Evolutionary conservation across 1,140 invertebrate species (phyloP).

Genomic region (Alviniconcha marisindica): DNA sequence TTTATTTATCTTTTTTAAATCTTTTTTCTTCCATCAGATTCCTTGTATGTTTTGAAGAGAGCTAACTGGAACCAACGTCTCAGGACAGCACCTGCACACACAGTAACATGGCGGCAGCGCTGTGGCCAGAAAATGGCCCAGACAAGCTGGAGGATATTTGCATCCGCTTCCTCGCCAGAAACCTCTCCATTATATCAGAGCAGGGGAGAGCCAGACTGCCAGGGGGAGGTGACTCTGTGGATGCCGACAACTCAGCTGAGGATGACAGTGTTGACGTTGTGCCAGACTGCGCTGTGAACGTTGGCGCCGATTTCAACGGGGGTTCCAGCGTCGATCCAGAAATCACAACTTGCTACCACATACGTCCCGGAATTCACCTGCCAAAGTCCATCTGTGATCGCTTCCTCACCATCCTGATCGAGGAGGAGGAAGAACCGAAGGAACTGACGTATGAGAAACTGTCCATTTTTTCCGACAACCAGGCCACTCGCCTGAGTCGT

Average conservation of each 20-base stretch:
- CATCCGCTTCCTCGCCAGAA: slow-evolving; percentile 9
- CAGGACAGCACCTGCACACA: background rate
- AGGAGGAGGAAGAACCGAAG: slow-evolving; percentile 12
- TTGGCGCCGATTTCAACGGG: background rate
- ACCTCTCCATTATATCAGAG: background rate
- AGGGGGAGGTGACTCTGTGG: background rate
- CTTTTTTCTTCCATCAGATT: background rate
- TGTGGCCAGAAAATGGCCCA: background rate
- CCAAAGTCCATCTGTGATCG: slow-evolving; percentile 84
- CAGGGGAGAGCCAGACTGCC: background rate
- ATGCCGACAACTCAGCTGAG: background rate
- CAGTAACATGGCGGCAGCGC: background rate
- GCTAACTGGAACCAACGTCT: background rate
- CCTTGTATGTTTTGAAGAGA: background rate
- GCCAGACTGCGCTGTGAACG: background rate
- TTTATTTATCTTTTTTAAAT: background rate
- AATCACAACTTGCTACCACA: background rate
- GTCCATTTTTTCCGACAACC: slow-evolving; percentile 83
- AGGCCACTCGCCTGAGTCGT: slow-evolving; percentile 82
- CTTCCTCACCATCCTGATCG: slow-evolving; percentile 45
- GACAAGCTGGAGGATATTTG: background rate
- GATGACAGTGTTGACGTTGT: background rate
- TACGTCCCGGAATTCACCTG: slow-evolving; percentile 68
- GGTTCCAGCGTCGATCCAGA: background rate
- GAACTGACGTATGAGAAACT: slow-evolving; percentile 43